These are phyloP conservation scores for Andrena flavipes DNA, from an alignment of 2,888 invertebrate species.

Conservation along the genomic window DNA sequence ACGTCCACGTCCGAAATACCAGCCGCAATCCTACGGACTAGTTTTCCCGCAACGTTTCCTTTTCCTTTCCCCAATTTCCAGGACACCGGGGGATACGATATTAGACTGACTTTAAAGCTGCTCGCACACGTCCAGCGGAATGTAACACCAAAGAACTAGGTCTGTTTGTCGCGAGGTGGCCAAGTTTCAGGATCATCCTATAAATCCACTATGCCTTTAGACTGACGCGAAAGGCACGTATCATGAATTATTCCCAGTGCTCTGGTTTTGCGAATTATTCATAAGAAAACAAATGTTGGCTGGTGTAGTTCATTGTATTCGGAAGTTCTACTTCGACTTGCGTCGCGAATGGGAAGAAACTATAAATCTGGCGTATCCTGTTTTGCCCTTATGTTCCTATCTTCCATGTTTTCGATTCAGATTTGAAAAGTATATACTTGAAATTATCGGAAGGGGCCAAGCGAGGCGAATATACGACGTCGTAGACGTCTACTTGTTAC, in stretches of 20 bases:
- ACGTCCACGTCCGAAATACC: neutral
- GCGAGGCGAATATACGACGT: too few species aligned
- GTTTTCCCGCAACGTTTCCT: neutral
- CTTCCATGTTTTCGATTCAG: neutral
- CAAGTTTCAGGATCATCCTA: slow-evolving; percentile 42
- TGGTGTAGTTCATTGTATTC: slow-evolving; percentile 19
- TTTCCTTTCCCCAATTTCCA: neutral
- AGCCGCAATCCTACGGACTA: neutral
- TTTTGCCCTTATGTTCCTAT: neutral
- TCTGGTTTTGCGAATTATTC: slow-evolving; percentile 55
- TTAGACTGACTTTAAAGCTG: too few species aligned
- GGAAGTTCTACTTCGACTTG: slow-evolving; percentile 20
- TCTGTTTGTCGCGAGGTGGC: slow-evolving; percentile 22
- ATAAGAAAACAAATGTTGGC: slow-evolving; percentile 55
- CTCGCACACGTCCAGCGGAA: neutral
- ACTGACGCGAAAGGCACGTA: slow-evolving; percentile 28
- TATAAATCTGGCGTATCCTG: slow-evolving; percentile 38
- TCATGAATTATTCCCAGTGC: slow-evolving; percentile 60
- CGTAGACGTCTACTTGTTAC: neutral
- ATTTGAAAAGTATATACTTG: too few species aligned
- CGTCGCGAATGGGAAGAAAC: slow-evolving; percentile 18
- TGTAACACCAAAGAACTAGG: neutral
- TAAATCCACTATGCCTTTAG: slow-evolving; percentile 48
- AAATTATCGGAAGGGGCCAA: too few species aligned
- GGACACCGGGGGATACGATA: too few species aligned